Percentiles rank a stretch among this genome's conserved stretches.
phyloP scores from a whole-genome alignment of 2,113 vertebrate genomes.

The Sander lucioperca region DNA sequence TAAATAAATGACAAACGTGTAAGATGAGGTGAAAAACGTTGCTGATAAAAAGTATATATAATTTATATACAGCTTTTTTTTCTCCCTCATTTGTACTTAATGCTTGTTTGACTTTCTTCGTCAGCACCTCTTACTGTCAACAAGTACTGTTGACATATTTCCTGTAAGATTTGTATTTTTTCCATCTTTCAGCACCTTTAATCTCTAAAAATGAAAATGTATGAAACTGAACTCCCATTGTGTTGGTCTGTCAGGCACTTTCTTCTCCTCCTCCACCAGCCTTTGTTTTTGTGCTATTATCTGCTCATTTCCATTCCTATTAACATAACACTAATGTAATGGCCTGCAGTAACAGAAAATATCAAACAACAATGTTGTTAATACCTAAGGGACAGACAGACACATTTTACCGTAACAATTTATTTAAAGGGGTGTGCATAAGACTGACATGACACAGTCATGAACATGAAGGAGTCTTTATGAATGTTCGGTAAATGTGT shows the following conservation, averaged over 20 bases:
- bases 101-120: background rate
- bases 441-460: too few species aligned
- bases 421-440: too few species aligned
- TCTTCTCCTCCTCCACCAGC: background rate
- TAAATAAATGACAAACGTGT: background rate
- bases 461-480: too few species aligned
- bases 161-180: background rate
- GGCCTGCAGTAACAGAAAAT: background rate
- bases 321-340: background rate
- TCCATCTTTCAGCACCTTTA: background rate
- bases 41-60: background rate
- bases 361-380: background rate
- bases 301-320: background rate
- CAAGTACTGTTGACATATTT: background rate
- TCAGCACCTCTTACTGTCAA: background rate
- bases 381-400: background rate
- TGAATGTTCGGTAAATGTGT: too few species aligned
- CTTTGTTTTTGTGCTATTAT: constrained; percentile 7
- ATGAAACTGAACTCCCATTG: constrained; percentile 14
- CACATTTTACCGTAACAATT: background rate
- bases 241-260: background rate
- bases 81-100: background rate
- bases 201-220: background rate
- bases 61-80: too few species aligned
- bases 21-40: background rate